Evolutionary conservation across 2,888 invertebrate genomes (phyloP).

Genomic region (Dorcus parallelipipedus): DNA sequence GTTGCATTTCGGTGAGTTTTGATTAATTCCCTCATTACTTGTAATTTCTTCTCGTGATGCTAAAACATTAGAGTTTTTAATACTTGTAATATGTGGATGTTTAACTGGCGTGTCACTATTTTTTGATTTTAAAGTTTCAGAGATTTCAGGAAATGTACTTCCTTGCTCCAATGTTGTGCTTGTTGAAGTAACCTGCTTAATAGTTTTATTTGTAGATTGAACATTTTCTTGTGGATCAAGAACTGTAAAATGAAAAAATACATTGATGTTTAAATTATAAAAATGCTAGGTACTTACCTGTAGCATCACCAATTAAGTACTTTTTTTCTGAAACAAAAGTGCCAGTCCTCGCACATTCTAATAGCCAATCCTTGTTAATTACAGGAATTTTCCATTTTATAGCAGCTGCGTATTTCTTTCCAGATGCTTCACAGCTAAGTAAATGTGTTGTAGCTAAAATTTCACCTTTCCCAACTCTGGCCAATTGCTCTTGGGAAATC

Average conservation of each 20-base stretch:
- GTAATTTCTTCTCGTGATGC: too few species aligned
- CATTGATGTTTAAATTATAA: neutral
- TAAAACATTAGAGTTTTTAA: too few species aligned
- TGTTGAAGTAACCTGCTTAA: neutral
- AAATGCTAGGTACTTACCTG: slow-evolving; percentile 37
- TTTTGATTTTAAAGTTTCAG: neutral
- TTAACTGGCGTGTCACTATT: neutral
- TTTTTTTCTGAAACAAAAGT: slow-evolving; percentile 53
- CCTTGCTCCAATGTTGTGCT: neutral
- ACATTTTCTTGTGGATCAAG: too few species aligned
- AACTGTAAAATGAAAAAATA: neutral
- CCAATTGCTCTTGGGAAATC: slow-evolving; percentile 59
- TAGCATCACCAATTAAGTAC: slow-evolving; percentile 60
- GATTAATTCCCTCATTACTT: too few species aligned
- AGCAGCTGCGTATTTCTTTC: slow-evolving; percentile 81
- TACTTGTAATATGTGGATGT: too few species aligned
- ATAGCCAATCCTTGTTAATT: slow-evolving; percentile 72
- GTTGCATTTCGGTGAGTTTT: too few species aligned
- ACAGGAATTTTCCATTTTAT: slow-evolving; percentile 83
- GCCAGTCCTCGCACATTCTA: slow-evolving; percentile 62
- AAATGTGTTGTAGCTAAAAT: slow-evolving; percentile 75
- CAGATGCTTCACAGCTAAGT: slow-evolving; percentile 67
- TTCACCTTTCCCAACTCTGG: slow-evolving; percentile 53
- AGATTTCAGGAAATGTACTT: too few species aligned
- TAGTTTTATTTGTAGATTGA: neutral